Base-by-base conservation (phyloP, 2,797 vertebrate species). In the Parotocinclus haroldoi region DNA sequence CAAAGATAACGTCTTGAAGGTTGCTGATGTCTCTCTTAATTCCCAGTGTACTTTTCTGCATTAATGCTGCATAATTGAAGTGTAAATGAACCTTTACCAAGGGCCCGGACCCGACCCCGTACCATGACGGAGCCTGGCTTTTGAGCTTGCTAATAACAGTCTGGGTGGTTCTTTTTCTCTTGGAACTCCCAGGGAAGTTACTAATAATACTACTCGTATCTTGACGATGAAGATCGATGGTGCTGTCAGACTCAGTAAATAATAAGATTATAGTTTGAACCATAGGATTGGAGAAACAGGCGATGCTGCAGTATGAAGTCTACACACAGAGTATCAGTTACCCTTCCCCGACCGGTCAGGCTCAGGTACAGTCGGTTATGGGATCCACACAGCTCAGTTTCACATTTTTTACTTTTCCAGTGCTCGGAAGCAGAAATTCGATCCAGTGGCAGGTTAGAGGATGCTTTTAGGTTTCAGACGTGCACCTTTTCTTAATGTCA, bases 381-480 rank as follows among this genome's bases (percentile, higher is more conserved):
- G 84, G 88, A 91, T 92, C 89, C 86, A 80, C 42, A 63, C 75
- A 82, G 80, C 90, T 86, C 73, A 72, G 81, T 88, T 91, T 89
- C 89, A 89, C 69, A 49, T 72, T 89, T 90, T 91, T 89, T 85
- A 87, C 86, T 84, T 61, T 85, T 83, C 81, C 81, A 79, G 83
- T 85, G 85, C 85, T 84, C 75, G 81, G 81, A 85, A 87, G 79
- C 62, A 64, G 87, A 81, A 89, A 90, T 82, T 59, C 75, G 77
- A 91, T 87, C 86, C 81, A 75, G 65, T 61, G 79, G 62, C 66
- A 62, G 75, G 78, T 86, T 85, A 85, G 84, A 89, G 84, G 83
- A 88, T 86, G 84, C 86, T 84, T 55, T 49, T 11, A 76, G 78
- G 71, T 82, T 78, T 83, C 79, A 80, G 80, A 79, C 75, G 65